Conservation (phyloP, 1,140 invertebrate species). For the Bombus sylvicola region DNA sequence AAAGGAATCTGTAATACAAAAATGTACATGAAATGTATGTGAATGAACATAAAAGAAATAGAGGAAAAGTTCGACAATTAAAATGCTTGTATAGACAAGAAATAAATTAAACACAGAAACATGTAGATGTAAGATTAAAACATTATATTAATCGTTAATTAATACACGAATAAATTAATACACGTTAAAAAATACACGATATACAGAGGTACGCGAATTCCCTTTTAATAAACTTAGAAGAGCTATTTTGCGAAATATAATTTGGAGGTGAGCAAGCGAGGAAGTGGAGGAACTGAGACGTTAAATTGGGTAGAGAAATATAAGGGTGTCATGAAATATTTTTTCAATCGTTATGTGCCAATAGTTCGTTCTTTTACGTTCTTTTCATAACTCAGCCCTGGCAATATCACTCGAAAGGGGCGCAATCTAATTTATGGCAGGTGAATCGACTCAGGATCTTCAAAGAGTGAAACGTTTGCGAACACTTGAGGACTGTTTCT, state of each 20-base stretch:
- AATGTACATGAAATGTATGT: too few relatives aligned
- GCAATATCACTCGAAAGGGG: background rate
- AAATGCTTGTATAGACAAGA: too few relatives aligned
- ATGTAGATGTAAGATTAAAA: too few relatives aligned
- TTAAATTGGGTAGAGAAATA: background rate
- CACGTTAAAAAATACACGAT: background rate
- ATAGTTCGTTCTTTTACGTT: background rate
- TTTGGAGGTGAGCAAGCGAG: background rate
- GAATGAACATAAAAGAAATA: too few relatives aligned
- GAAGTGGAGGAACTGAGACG: background rate
- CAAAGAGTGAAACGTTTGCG: constrained; percentile 10
- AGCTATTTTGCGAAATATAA: background rate
- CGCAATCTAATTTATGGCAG: background rate
- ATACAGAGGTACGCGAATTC: background rate
- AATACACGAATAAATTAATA: too few relatives aligned
- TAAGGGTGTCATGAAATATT: background rate
- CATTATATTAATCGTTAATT: too few relatives aligned
- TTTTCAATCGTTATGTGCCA: background rate
- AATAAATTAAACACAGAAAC: too few relatives aligned
- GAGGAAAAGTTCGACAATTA: too few relatives aligned
- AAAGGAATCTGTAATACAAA: too few relatives aligned
- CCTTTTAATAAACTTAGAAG: background rate
- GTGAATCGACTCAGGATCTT: background rate
- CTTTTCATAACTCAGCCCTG: background rate
- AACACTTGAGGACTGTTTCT: background rate